A percentile compares a stretch with the other conserved stretches of the same genome.
Evolutionary conservation across 1,140 invertebrate species (phyloP).

Genomic region (Brachionus sp.): DNA sequence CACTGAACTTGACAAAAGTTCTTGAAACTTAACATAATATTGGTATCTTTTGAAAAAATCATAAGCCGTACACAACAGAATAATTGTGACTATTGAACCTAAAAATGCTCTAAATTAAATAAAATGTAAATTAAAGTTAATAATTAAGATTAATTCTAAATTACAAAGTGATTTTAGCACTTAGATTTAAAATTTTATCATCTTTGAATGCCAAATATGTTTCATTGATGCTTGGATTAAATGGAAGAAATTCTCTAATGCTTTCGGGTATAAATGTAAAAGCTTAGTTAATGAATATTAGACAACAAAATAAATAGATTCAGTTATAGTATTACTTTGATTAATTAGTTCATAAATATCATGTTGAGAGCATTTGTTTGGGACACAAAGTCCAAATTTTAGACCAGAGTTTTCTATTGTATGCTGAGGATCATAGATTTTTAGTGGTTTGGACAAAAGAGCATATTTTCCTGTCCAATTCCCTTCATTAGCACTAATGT

Average conservation of each 20-base stretch:
- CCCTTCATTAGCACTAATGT: conserved; percentile 44
- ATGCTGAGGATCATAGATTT: conserved; percentile 7
- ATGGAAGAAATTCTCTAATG: background rate
- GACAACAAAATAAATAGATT: background rate
- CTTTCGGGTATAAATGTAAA: background rate
- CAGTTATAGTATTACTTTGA: background rate
- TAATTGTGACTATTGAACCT: background rate
- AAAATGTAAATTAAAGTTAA: background rate
- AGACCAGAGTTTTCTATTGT: conserved; percentile 42
- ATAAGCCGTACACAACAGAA: background rate
- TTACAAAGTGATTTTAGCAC: background rate
- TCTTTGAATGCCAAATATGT: background rate
- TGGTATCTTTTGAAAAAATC: background rate
- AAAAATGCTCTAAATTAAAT: background rate
- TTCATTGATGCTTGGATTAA: background rate
- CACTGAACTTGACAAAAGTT: background rate
- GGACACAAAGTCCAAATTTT: conserved; percentile 48
- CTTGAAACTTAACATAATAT: conserved; percentile 3
- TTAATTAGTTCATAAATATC: conserved; percentile 36
- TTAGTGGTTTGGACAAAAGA: background rate
- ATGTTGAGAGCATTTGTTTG: background rate
- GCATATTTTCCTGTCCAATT: conserved; percentile 4
- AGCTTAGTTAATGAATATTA: background rate
- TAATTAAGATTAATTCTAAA: background rate
- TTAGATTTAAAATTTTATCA: background rate